Evolutionary conservation across 2,888 invertebrate species (phyloP), one percentile per base, ranked within the genome.

Genomic region (Plagodis dolabraria): DNA sequence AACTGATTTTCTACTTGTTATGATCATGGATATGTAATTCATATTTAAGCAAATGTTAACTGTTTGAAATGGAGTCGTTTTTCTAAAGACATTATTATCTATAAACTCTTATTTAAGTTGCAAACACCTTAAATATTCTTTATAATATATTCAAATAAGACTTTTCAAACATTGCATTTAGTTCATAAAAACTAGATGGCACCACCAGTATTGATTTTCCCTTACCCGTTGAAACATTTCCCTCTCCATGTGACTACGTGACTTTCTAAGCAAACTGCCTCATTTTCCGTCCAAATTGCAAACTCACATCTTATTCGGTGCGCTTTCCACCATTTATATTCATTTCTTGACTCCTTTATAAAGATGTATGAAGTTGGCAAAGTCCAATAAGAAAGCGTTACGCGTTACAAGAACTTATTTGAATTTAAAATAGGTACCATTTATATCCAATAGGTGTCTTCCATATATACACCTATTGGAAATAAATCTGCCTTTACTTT

Each of bases 211-310:
- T 35, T 57, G 22, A 47, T 33, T 35, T 42, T 48, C 51, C 22
- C 47, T 33, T 45, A 10, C 36, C 7, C 44, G 57, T 43, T 55
- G 36, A 54, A 46, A 49, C 47, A 65, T 63, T 68, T 63, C 68
- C 71, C 70, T 66, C 66, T 65, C 68, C 70, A 74, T 70, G 42
- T 10, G 33, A 70, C 77, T 85, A 89, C 91, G 91, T 92, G 91
- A 90, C 87, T 87, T 82, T 81, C 61, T 72, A 81, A 77, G 78
- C 72, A 87, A 91, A 92, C 80, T 82, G 83, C 82, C 88, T 89
- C 77, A 90, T 91, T 92, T 87, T 86, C 82, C 75, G 73, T 77
- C 76, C 73, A 86, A 89, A 89, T 89, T 89, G 83, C 86, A 75
- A 79, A 77, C 82, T 87, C 82, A 85, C 88, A 85, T 88, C 89